These are phyloP conservation scores for Eulemur rufifrons DNA, from an alignment of 2,113 vertebrate species.

Conservation along the genomic window DNA sequence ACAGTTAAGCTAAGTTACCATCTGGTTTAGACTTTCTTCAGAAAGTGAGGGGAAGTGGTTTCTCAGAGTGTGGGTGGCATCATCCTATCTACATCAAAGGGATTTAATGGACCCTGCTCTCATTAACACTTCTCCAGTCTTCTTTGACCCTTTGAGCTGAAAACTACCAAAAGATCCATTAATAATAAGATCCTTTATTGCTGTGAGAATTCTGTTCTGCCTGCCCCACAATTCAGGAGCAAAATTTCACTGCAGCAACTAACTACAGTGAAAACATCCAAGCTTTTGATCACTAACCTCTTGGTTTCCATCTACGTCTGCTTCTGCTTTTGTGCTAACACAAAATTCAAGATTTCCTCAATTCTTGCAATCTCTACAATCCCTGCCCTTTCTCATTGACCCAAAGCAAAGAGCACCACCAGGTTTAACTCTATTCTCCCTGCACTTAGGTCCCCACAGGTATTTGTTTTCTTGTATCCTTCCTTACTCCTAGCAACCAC, in stretches of 20 bases:
- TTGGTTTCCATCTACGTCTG: neutral
- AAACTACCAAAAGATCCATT: neutral
- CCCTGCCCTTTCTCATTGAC: neutral
- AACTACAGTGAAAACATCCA: neutral
- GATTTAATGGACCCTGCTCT: neutral
- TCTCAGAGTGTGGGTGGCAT: neutral
- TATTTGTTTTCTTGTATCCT: neutral
- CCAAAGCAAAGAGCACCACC: neutral
- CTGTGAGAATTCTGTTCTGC: conserved; percentile 1
- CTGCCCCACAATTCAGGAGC: neutral
- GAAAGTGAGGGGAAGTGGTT: neutral
- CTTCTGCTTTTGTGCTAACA: neutral
- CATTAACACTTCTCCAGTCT: neutral
- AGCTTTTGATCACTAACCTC: neutral
- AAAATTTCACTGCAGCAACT: neutral
- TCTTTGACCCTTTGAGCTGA: neutral
- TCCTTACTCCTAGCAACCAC: neutral
- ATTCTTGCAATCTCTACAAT: neutral
- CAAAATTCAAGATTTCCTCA: neutral
- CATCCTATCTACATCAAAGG: neutral
- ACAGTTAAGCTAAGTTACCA: neutral
- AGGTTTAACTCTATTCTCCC: neutral
- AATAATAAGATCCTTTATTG: neutral
- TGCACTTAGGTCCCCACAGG: neutral
- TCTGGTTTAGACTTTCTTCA: neutral